Base-by-base conservation (phyloP, 2,797 vertebrate species). In the Sternotherus odoratus region DNA sequence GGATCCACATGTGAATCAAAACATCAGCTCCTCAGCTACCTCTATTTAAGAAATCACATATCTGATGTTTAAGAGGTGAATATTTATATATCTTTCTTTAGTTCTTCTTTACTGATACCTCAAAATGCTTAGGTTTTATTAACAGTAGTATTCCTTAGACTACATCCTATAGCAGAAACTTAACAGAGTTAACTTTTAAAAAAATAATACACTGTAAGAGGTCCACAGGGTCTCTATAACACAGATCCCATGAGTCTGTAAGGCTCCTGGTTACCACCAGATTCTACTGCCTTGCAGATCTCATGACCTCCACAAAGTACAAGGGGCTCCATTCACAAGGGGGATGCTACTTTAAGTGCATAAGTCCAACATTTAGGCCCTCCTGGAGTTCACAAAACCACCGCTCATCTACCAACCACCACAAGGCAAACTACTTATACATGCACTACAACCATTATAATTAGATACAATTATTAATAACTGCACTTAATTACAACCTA, bases 381-480 rank as follows among this genome's bases (percentile, higher is more conserved):
- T 17, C 33, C 17, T 36, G 17, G 17, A 9, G 36, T 66, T 66
- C 63, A 77, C 75, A 30, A 50, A 50, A 78, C 48, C 50, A 49
- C 28, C 48, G 21, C 4, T 33, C 49, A 33, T 50, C 79, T 95
- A 75, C 86, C 95, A 85, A 88, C 89, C 91, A 4, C 30, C 89
- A 85, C 54, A 94, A 81, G 91, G 85, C 88, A 91, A 94, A 95
- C 92, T 88, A 74, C 81, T 82, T 90, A 89, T 93, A 91, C 90
- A 93, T 83, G 21, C 92, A 95, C 87, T 82, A 83, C 88, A 4
- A 16, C 88, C 95, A 93, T 72, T 90, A 95, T 91, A 93, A 94
- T 95, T 92, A 95, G 82, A 81, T 92, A 94, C 93, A 94, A 96
- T 92, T 96, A 94, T 92, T 96, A 95, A 94, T 96, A 95, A 95